Evolutionary conservation across 2,888 invertebrate species (phyloP), one percentile per base, ranked within the genome.

Genomic region (Melanostoma scalare): DNA sequence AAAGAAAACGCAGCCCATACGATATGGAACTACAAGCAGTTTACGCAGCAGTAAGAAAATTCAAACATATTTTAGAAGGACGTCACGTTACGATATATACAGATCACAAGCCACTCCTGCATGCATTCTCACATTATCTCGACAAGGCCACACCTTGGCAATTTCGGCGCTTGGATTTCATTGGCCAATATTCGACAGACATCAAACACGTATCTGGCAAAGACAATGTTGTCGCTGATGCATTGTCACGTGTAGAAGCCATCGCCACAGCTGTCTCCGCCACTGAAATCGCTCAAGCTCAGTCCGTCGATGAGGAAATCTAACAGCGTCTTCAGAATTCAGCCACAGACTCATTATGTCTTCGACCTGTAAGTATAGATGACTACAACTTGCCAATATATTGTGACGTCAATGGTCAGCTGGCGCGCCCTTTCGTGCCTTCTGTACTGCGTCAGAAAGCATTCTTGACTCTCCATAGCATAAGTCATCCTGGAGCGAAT

Each of bases 161-260:
- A 6, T 44, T 40, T n/a, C 40, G 58, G 3, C 58, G 42, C 5
- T 2, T 42, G 30, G 58, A 58, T 9, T 44, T 42, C 1, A 42
- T 58, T 8, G 20, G 42, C 6, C 58, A 58, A 58, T 58, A 10
- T 9, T 9, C 58, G 31, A 58, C 58, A 0, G 58, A 58, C 31
- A 42, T 58, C 30, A 3, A n/a, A 58, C 58, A 58, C n/a, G 42
- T 42, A 5, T 30, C 58, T 9, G 58, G 58, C 4, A 58, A 58
- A 5, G 58, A 58, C 42, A 58, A 58, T 44, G 58, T 58, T 58
- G 58, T 58, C 4, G 58, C 31, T 9, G 42, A 58, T 9, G 58
- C 42, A 1, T 44, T 42, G 33, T 58, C 58, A 36, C n/a, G 10
- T 20, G 6, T 53, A 36, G 35, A 36, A 53, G 2, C 36, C 35